Evolutionary conservation across 2,888 invertebrate genomes (phyloP), one percentile per base, ranked within the genome.

Genomic region (Apotomis betuletana): DNA sequence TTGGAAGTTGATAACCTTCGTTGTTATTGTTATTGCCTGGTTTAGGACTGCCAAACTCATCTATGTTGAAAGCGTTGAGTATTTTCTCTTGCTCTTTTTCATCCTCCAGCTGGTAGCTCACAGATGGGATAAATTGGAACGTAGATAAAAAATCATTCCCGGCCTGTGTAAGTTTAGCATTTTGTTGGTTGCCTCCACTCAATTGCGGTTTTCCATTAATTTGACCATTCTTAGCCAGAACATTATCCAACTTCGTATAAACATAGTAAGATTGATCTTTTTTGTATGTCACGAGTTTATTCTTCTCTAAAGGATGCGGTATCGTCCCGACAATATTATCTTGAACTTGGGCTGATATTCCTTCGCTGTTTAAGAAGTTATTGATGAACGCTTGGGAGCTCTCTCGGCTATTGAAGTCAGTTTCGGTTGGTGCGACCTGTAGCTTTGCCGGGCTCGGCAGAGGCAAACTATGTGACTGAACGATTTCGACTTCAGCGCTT

Each of bases 321-420:
- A 93, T 83, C n/a, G 87, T 87, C 9, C 93, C 91, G 15, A 88
- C 80, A 67, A 92, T 91, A 80, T 90, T 90, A 74, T 93, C 92
- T 76, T 87, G 85, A 73, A 92, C 69, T 52, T 90, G 90, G 57
- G 92, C 92, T 52, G 90, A 87, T 81, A 93, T 90, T 4, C 89
- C 90, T 75, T 87, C 85, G 74, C 81, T 80, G 61, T 83, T 85
- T 55, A 90, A 74, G 51, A 89, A 83, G 75, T 83, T 85, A 44
- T 81, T 80, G 36, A 85, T 79, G 36, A 80, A 74, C 6, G 71
- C 65, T 57, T 79, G 77, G 57, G 74, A 71, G 75, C 79, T 84
- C 74, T 88, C 88, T 77, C 85, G 83, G 75, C 82, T 86, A 74
- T 81, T 83, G 73, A 85, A 82, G 70, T 79, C 74, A 73, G 83